Percentiles rank a stretch among this genome's conserved stretches.
These are phyloP conservation scores for Palloptera scutellata DNA, from an alignment of 2,888 invertebrate genomes.

Conservation along the genomic window DNA sequence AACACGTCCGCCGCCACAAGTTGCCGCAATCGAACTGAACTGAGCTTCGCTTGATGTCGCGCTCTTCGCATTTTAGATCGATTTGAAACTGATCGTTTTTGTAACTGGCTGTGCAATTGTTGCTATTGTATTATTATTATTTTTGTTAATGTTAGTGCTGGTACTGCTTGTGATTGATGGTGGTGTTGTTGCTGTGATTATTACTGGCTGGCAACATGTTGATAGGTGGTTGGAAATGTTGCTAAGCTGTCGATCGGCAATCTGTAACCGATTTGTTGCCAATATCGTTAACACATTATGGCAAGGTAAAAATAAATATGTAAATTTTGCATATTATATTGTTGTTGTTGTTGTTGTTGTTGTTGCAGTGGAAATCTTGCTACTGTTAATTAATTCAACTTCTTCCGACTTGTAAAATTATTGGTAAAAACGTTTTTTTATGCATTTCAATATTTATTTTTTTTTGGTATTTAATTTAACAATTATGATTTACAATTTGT, in stretches of 20 bases:
- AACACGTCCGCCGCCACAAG: conserved; percentile 50
- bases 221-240: too few species aligned
- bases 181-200: background rate
- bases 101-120: conserved; percentile 13
- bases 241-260: too few species aligned
- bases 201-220: too few species aligned
- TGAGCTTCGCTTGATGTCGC: conserved; percentile 31
- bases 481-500: too few species aligned
- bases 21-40: conserved; percentile 57
- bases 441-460: too few species aligned
- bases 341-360: background rate
- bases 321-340: background rate
- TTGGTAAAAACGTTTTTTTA: too few species aligned
- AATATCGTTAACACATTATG: too few species aligned
- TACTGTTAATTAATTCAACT: too few species aligned
- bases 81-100: conserved; percentile 20
- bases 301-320: too few species aligned
- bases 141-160: conserved; percentile 5
- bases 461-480: too few species aligned
- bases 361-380: background rate
- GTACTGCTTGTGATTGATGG: background rate
- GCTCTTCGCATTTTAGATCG: conserved; percentile 27
- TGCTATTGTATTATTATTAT: conserved; percentile 25
- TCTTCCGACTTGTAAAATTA: too few species aligned
- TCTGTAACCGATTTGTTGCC: too few species aligned